Evolutionary conservation across 2,113 vertebrate genomes (phyloP), one percentile per base, ranked within the genome.

Genomic region (Silurus glanis): DNA sequence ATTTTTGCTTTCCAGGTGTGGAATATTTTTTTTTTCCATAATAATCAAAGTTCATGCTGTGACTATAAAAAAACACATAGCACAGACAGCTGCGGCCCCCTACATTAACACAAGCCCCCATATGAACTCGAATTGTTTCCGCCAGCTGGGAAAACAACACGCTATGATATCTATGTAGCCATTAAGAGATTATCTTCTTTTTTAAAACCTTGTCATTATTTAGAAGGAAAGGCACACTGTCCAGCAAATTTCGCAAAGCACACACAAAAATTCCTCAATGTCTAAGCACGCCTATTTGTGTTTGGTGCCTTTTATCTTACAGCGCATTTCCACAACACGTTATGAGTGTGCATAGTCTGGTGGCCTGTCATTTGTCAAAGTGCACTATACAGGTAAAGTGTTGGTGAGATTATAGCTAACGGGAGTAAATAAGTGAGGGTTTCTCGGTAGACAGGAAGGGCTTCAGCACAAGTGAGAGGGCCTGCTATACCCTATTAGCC

Each of bases 331-430:
- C 45, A 58, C 13, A 80, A 56, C 76, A 51, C 58, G 3, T 69
- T 80, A 64, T 61, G 62, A 87, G 83, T 87, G 85, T 85, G 66
- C 85, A 87, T 55, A 83, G 78, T 51, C 25, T 66, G 59, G 51
- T 37, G 87, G 90, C 91, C 91, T 94, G 91, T 94, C 87, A 94
- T 94, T 94, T 94, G 86, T 84, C 80, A 85, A 91, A 88, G 75
- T 55, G 72, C 55, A 83, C 83, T 83, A 91, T 83, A 87, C 91
- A 88, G 87, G 87, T 90, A 86, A 87, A 90, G 86, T 86, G 89
- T 88, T 84, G 79, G 58, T 21, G 83, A 87, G 82, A 93, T 92
- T 91, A 91, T 5, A 80, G 87, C 91, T 91, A 87, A 90, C 91
- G 88, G 88, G 87, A 91, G 90, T 82, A 67, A 89, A 89, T 91